Conservation (phyloP, 2,797 vertebrate species). For the Tapera naevia region DNA sequence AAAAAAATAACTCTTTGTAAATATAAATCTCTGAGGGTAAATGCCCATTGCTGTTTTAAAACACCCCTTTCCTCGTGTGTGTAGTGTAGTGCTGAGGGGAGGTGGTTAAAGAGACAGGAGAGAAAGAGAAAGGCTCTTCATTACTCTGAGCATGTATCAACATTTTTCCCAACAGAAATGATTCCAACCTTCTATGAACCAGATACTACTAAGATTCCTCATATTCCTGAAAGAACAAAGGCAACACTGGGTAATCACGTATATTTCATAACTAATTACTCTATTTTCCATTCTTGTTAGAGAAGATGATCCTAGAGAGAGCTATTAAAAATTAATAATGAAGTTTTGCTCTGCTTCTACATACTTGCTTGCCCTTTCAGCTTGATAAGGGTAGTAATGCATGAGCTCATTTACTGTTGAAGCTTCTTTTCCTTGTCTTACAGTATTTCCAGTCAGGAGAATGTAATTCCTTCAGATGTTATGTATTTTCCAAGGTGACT, state of each 20-base stretch:
- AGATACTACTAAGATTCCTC: constrained; percentile 65
- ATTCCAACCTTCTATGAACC: constrained; percentile 54
- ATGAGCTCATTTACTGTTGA: not conserved
- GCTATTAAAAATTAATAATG: not conserved
- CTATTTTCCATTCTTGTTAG: not conserved
- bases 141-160: not conserved
- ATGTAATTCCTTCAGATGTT: not conserved
- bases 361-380: not conserved
- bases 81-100: not conserved
- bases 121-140: not conserved
- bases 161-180: constrained; percentile 58
- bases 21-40: not conserved
- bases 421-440: not conserved
- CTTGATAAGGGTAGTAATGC: not conserved
- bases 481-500: not conserved
- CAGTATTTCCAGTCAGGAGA: not conserved
- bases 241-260: constrained; percentile 73
- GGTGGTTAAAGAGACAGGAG: not conserved
- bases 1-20: not conserved
- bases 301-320: not conserved
- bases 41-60: not conserved
- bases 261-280: not conserved
- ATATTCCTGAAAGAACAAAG: constrained; percentile 60
- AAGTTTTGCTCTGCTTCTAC: not conserved
- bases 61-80: not conserved